Evolutionary conservation across 1,140 invertebrate genomes (phyloP).

Genomic region (Drosophila insularis): DNA sequence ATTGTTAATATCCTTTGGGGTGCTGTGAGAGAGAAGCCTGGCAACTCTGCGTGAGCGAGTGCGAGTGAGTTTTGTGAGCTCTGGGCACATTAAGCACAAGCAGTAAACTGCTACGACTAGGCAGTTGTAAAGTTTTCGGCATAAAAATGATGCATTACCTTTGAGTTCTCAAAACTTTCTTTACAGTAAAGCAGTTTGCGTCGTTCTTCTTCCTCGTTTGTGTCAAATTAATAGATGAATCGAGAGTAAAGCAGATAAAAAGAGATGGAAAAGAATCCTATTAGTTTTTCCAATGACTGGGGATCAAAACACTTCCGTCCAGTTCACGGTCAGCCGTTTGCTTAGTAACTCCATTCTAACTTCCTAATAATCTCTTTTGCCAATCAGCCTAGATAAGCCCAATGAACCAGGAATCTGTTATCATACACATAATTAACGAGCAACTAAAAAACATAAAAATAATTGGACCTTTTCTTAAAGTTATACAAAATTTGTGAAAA

Average conservation of each 20-base stretch:
- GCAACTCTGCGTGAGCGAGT: background rate
- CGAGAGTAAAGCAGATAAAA: background rate
- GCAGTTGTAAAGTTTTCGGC: constrained; percentile 69
- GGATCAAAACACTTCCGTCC: background rate
- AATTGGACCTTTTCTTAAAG: too few species aligned
- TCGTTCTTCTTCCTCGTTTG: background rate
- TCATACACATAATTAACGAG: too few species aligned
- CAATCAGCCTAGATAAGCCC: too few species aligned
- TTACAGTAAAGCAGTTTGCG: background rate
- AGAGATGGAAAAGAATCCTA: background rate
- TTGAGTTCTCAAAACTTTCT: constrained; percentile 10
- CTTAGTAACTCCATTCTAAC: too few species aligned
- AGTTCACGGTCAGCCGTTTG: background rate
- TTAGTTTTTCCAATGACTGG: background rate
- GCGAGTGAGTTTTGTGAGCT: constrained; percentile 8
- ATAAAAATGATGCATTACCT: constrained; percentile 73
- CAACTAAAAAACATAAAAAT: too few species aligned
- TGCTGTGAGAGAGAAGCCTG: constrained; percentile 43
- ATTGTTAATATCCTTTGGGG: constrained; percentile 81
- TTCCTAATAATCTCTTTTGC: too few species aligned
- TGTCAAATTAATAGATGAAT: constrained; percentile 3
- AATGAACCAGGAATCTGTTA: too few species aligned
- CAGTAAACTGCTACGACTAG: constrained; percentile 29
- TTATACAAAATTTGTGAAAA: too few species aligned
- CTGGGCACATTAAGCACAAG: constrained; percentile 55